A percentile compares a stretch with the other conserved stretches of the same genome.
Conservation (phyloP, 2,113 vertebrate species). For the Arothron firmamentum region DNA sequence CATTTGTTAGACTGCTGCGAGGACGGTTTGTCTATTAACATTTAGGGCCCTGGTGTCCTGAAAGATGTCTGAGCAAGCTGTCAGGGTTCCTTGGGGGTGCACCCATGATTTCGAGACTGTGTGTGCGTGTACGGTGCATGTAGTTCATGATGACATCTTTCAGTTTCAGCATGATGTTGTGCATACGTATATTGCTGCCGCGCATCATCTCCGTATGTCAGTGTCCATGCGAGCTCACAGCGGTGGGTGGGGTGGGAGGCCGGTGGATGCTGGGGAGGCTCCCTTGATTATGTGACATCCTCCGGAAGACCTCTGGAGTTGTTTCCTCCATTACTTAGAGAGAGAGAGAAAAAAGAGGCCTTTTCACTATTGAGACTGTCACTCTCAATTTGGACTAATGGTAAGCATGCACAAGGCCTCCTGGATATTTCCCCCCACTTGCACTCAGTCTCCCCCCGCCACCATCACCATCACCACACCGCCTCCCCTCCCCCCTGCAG, state of each 20-base stretch:
- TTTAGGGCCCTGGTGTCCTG: not conserved
- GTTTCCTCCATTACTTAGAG: conserved; percentile 96
- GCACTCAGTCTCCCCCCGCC: conserved; percentile 25
- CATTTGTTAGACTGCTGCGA: too few relatives aligned
- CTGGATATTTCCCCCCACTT: conserved; percentile 82
- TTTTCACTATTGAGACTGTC: conserved; percentile 98
- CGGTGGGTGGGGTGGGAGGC: not conserved
- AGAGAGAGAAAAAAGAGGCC: conserved; percentile 81
- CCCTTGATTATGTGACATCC: conserved; percentile 92
- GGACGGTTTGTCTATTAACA: not conserved
- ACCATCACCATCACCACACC: conserved; percentile 13
- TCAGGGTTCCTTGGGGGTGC: conserved; percentile 8
- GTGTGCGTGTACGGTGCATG: too few relatives aligned
- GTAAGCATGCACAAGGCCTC: conserved; percentile 92
- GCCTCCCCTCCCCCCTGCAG: conserved; percentile 71
- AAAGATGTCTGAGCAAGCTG: conserved; percentile 1
- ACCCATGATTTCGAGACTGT: not conserved
- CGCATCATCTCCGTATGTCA: too few relatives aligned
- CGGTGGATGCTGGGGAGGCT: conserved; percentile 46
- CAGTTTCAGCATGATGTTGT: conserved; percentile 18
- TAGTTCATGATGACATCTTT: not conserved
- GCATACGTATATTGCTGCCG: too few relatives aligned
- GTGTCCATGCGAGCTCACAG: too few relatives aligned
- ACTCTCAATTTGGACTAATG: conserved; percentile 96
- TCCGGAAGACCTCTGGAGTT: conserved; percentile 92